Evolutionary conservation across 2,888 invertebrate species (phyloP).

Genomic region (Plutella xylostella): DNA sequence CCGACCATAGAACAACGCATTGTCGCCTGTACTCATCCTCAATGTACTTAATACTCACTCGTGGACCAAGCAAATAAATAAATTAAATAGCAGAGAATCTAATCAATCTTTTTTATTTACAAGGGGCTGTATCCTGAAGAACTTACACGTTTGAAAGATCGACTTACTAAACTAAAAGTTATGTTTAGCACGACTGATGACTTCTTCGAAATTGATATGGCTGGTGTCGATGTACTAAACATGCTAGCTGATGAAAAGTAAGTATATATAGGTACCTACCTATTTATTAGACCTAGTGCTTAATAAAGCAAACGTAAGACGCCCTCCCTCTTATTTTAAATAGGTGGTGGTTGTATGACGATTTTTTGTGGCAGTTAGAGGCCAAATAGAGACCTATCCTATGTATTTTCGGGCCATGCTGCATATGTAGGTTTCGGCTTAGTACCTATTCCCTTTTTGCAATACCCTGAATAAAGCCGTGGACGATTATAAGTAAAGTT

Average conservation of each 20-base stretch:
- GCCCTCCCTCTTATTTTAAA: neutral
- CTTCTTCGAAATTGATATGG: constrained; percentile 43
- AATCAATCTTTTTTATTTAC: neutral
- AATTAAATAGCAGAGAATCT: neutral
- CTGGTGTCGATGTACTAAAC: constrained; percentile 41
- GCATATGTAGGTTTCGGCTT: too few relatives aligned
- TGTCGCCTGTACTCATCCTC: too few relatives aligned
- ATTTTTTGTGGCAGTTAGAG: too few relatives aligned
- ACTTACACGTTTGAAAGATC: constrained; percentile 24
- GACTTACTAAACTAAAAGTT: constrained; percentile 26
- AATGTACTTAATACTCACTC: too few relatives aligned
- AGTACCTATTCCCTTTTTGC: too few relatives aligned
- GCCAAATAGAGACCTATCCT: too few relatives aligned
- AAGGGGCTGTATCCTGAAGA: constrained; percentile 37
- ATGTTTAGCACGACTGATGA: constrained; percentile 26
- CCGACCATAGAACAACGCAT: too few relatives aligned
- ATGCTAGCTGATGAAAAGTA: constrained; percentile 23
- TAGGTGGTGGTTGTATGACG: too few relatives aligned
- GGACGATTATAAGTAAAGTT: too few relatives aligned
- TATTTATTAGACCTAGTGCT: neutral
- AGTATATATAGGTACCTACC: neutral
- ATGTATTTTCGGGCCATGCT: too few relatives aligned
- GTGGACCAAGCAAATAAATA: too few relatives aligned
- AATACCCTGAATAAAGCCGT: too few relatives aligned
- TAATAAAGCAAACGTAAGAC: neutral